Percentiles rank a stretch among this genome's conserved stretches.
Evolutionary conservation across 2,797 vertebrate genomes (phyloP).

Genomic region (Helostoma temminkii): DNA sequence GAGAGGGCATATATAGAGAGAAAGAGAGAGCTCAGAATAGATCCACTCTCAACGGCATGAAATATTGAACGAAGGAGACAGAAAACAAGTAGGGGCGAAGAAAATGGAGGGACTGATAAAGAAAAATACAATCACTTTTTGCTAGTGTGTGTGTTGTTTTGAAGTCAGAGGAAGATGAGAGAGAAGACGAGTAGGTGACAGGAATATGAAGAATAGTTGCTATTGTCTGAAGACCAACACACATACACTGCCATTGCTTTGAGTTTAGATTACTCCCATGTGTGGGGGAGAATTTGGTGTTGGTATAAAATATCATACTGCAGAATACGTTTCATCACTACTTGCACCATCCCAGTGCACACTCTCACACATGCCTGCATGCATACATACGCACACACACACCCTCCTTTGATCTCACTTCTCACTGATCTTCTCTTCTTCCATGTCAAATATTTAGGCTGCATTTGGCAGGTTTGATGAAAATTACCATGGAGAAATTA

Average conservation of each 20-base stretch:
- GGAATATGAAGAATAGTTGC: constrained; percentile 74
- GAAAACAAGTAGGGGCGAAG: constrained; percentile 81
- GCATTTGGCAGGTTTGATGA: constrained; percentile 83
- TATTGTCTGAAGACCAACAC: constrained; percentile 45
- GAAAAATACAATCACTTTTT: constrained; percentile 86
- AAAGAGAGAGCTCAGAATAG: constrained; percentile 85
- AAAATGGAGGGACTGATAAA: constrained; percentile 87
- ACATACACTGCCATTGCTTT: constrained; percentile 50
- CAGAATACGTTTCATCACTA: constrained; percentile 79
- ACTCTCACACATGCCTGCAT: constrained; percentile 5
- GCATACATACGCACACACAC: background rate
- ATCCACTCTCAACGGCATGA: constrained; percentile 85
- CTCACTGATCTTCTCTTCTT: constrained; percentile 82
- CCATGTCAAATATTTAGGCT: constrained; percentile 86
- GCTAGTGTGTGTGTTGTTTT: constrained; percentile 52
- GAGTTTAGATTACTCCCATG: constrained; percentile 74
- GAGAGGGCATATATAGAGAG: constrained; percentile 22
- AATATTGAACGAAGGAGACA: constrained; percentile 85
- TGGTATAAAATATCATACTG: constrained; percentile 77
- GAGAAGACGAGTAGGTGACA: constrained; percentile 68
- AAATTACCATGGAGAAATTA: constrained; percentile 79
- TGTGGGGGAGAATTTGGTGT: constrained; percentile 72
- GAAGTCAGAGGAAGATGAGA: constrained; percentile 65
- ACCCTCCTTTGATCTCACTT: constrained; percentile 79
- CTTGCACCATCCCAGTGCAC: constrained; percentile 49